phyloP scores from a whole-genome alignment of 2,888 invertebrate genomes.

The Rugalucina vietnamica region DNA sequence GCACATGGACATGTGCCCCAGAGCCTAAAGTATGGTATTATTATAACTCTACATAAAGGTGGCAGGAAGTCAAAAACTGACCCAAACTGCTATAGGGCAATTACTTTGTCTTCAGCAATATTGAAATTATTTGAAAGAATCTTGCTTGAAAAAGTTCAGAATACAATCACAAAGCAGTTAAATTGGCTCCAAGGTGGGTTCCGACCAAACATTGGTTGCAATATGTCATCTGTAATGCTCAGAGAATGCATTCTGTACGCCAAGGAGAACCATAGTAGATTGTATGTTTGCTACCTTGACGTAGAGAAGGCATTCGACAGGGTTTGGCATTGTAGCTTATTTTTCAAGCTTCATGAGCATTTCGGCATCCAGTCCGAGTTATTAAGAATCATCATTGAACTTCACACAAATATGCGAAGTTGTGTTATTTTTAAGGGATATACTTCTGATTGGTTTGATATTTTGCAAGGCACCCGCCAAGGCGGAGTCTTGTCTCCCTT shows the following conservation, averaged over 20 bases:
- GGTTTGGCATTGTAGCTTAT: slow-evolving; percentile 13
- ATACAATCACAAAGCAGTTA: background rate
- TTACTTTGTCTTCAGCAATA: slow-evolving; percentile 6
- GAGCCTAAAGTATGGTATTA: background rate
- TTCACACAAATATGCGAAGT: background rate
- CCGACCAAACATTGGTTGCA: background rate
- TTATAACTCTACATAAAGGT: slow-evolving; percentile 12
- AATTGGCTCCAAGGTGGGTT: slow-evolving; percentile 7
- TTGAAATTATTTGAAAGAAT: slow-evolving; percentile 17
- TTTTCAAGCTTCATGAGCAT: background rate
- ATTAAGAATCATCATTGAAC: background rate
- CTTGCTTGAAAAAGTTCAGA: background rate
- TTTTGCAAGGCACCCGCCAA: slow-evolving; percentile 2
- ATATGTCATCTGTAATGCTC: slow-evolving; percentile 9
- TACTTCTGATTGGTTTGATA: background rate
- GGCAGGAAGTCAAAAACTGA: background rate
- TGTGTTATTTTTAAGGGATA: slow-evolving; percentile 7
- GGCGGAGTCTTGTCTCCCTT: background rate
- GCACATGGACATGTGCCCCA: background rate
- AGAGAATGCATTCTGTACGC: slow-evolving; percentile 7
- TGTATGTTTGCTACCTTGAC: slow-evolving; percentile 23
- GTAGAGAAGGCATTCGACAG: slow-evolving; percentile 16
- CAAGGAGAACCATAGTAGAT: background rate
- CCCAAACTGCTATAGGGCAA: slow-evolving; percentile 1
- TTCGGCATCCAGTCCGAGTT: background rate